Conservation (phyloP, 2,888 invertebrate species). For the Lasius fuliginosus region DNA sequence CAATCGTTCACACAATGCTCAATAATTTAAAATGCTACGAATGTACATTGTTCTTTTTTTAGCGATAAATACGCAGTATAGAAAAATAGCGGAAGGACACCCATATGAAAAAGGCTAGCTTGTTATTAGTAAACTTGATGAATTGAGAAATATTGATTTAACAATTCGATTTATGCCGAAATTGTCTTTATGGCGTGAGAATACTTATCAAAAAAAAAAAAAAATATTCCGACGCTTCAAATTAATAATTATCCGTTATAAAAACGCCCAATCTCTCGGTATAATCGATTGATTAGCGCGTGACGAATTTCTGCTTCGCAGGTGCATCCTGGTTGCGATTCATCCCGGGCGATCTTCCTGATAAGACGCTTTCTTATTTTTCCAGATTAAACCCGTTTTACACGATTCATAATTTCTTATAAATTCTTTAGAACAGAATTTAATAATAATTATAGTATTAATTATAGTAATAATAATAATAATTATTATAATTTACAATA, state of each 20-base stretch:
- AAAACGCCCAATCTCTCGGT: slow-evolving; percentile 7
- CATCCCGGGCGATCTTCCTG: background rate
- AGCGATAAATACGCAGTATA: background rate
- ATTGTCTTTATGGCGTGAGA: background rate
- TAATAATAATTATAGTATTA: background rate
- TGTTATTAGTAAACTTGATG: background rate
- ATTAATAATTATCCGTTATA: slow-evolving; percentile 13
- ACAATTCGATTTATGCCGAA: slow-evolving; percentile 5
- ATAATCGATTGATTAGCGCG: slow-evolving; percentile 3
- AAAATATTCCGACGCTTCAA: slow-evolving; percentile 14
- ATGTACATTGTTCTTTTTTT: background rate
- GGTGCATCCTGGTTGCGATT: background rate
- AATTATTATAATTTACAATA: too few relatives aligned
- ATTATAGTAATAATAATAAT: too few relatives aligned
- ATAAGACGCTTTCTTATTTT: background rate
- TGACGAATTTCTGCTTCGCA: slow-evolving; percentile 14
- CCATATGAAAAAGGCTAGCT: background rate
- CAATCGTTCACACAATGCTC: background rate
- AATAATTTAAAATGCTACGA: background rate
- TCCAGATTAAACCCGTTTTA: background rate
- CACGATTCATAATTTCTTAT: background rate
- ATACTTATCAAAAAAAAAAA: background rate
- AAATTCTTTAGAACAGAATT: background rate
- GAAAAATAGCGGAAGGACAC: background rate
- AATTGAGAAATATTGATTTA: slow-evolving; percentile 6